Percentiles rank a stretch among this genome's conserved stretches.
Evolutionary conservation across 2,797 vertebrate genomes (phyloP).

Genomic region (Hydrophis major): DNA sequence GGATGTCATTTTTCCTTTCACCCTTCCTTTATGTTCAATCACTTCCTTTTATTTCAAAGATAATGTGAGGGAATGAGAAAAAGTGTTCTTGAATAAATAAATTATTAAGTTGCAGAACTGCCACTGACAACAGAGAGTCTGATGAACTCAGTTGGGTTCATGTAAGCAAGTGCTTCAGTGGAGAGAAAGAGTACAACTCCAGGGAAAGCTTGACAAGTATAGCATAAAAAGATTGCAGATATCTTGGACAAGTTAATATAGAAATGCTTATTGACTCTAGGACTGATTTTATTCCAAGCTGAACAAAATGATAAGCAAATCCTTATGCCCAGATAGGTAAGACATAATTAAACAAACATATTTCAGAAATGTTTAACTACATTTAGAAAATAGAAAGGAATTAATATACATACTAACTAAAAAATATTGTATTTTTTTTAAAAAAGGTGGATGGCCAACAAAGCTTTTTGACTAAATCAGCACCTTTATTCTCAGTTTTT

Average conservation of each 20-base stretch:
- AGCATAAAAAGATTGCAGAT: not conserved
- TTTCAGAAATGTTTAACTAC: not conserved
- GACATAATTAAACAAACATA: not conserved
- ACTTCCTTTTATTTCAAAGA: conserved; percentile 51
- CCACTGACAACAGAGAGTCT: not conserved
- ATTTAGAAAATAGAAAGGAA: not conserved
- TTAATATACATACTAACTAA: not conserved
- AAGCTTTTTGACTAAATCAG: not conserved
- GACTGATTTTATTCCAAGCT: not conserved
- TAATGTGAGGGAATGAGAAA: conserved; percentile 27
- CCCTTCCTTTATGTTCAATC: conserved; percentile 24
- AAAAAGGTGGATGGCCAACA: not conserved
- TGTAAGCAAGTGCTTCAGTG: not conserved
- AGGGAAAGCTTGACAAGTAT: not conserved
- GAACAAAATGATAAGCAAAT: not conserved
- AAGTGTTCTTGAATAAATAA: conserved; percentile 36
- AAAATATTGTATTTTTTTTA: not conserved
- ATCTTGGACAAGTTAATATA: not conserved
- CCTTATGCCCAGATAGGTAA: not conserved
- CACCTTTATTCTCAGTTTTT: not conserved
- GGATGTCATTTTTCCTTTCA: not conserved
- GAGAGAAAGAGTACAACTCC: not conserved
- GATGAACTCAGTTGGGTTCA: not conserved
- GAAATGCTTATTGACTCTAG: not conserved
- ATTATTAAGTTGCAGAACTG: conserved; percentile 31